A percentile compares a stretch with the other conserved stretches of the same genome.
Conservation (phyloP, 2,797 vertebrate genomes). For the Psittacula derbiana region DNA sequence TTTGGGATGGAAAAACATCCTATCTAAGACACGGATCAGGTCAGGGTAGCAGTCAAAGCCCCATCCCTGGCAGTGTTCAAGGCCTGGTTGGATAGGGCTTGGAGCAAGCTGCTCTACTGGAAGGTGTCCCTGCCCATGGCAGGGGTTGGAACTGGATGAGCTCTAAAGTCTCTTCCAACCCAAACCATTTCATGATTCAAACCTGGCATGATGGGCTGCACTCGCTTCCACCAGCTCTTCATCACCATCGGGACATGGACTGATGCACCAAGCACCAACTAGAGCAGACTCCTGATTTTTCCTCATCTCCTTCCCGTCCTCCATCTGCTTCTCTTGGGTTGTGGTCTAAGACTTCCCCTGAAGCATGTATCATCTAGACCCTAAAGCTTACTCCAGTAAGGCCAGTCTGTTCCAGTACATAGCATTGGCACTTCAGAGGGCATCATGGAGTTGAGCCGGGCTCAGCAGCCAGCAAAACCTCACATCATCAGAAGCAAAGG, state of each 20-base stretch:
- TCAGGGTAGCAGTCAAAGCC: neutral
- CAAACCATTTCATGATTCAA: neutral
- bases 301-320: neutral
- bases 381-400: neutral
- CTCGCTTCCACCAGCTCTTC: neutral
- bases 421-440: neutral
- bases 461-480: neutral
- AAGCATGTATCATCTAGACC: neutral
- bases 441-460: neutral
- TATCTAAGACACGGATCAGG: neutral
- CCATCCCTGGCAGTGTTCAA: neutral
- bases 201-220: fast-evolving
- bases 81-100: neutral
- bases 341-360: neutral
- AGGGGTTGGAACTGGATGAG: neutral
- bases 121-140: neutral
- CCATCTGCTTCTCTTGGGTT: neutral
- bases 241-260: fast-evolving
- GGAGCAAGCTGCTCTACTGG: neutral
- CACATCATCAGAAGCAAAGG: neutral
- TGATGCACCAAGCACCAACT: fast-evolving
- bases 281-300: neutral
- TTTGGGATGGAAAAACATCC: neutral
- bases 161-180: neutral
- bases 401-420: fast-evolving